Conservation (phyloP, 2,888 invertebrate species). For the Schizaphis graminum region DNA sequence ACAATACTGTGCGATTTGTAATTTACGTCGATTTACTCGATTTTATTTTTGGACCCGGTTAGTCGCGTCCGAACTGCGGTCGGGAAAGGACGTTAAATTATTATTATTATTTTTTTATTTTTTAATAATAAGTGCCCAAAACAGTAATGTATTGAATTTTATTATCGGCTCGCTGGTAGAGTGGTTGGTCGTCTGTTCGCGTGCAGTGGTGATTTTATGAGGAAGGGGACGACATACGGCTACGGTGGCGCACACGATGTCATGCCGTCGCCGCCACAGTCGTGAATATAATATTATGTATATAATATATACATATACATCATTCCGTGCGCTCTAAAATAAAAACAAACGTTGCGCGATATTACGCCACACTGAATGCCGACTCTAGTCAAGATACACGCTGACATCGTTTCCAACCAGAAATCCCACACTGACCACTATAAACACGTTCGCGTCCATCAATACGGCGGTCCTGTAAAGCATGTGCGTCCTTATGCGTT, state of each 20-base stretch:
- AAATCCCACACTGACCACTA: background rate
- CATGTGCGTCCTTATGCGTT: background rate
- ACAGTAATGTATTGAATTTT: background rate
- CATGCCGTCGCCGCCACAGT: background rate
- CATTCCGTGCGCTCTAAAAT: background rate
- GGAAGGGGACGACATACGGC: background rate
- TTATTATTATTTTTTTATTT: too few relatives aligned
- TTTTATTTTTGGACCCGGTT: background rate
- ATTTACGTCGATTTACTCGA: background rate
- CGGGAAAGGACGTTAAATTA: background rate
- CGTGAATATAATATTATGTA: background rate
- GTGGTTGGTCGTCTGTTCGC: background rate
- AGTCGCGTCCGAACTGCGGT: background rate
- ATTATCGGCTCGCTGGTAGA: background rate
- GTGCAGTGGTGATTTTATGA: background rate
- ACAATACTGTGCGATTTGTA: background rate
- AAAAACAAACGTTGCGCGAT: background rate
- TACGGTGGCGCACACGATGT: background rate
- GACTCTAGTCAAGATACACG: background rate
- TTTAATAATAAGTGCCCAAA: background rate
- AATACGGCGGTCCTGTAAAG: background rate
- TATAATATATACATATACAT: background rate
- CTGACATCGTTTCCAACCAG: background rate
- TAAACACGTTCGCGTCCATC: background rate
- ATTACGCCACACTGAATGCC: background rate